phyloP scores from a whole-genome alignment of 2,113 vertebrate species.

The Sinocyclocheilus maitianheensis region DNA sequence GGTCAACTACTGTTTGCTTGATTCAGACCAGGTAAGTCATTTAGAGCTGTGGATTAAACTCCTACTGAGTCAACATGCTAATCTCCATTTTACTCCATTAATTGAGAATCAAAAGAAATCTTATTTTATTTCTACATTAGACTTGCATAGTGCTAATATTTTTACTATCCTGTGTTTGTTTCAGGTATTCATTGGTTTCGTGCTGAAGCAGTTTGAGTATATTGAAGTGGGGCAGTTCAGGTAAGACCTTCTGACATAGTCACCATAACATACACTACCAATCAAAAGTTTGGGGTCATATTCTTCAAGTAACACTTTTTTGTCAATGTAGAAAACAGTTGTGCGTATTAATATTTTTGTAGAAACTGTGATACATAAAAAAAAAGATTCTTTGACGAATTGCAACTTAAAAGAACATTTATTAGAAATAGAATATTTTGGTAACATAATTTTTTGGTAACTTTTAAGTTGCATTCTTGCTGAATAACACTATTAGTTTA shows the following conservation, averaged over 20 bases:
- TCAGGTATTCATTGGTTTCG: conserved; percentile 98
- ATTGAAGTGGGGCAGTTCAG: conserved; percentile 98
- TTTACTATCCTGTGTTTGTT: conserved; percentile 32
- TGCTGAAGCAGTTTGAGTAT: conserved; percentile 98
- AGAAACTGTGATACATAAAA: background rate
- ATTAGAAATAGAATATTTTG: too few relatives aligned
- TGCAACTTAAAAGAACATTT: too few relatives aligned
- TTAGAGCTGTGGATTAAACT: background rate
- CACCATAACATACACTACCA: background rate
- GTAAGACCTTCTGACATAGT: conserved; percentile 67
- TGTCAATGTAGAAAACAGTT: too few relatives aligned
- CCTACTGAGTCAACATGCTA: background rate
- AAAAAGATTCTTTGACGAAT: too few relatives aligned
- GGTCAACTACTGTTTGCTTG: conserved; percentile 97
- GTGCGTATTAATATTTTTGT: background rate
- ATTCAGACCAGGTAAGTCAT: conserved; percentile 87
- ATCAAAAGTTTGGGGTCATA: too few relatives aligned
- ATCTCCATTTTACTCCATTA: background rate
- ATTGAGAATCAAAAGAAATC: background rate
- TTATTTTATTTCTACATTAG: background rate
- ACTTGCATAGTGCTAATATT: background rate
- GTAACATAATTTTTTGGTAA: too few relatives aligned
- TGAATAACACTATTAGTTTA: background rate
- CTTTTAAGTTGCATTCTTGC: background rate
- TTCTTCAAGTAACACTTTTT: too few relatives aligned